Evolutionary conservation across 2,797 vertebrate species (phyloP).

Genomic region (Sebastes variabilis): DNA sequence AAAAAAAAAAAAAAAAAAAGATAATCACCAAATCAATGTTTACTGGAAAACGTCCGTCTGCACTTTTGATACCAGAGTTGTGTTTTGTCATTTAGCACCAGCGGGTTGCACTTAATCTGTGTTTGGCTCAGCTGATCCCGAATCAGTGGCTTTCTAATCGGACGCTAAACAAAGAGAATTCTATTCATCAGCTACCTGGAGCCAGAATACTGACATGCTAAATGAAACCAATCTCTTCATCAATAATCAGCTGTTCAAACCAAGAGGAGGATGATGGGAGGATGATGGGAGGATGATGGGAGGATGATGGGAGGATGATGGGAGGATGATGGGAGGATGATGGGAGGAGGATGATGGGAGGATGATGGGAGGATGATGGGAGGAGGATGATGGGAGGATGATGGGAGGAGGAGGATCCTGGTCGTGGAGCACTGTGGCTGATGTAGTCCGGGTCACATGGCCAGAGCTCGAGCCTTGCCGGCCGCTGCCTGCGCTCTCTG

Average conservation of each 20-base stretch:
- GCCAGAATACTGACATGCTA: neutral
- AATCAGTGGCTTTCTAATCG: slow-evolving; percentile 42
- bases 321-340: neutral
- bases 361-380: neutral
- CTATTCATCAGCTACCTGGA: neutral
- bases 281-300: neutral
- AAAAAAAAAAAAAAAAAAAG: neutral
- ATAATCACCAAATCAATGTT: slow-evolving; percentile 16
- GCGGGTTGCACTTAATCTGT: slow-evolving; percentile 19
- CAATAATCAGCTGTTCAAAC: slow-evolving; percentile 2
- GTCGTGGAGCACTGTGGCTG: slow-evolving; percentile 26
- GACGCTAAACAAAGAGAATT: neutral
- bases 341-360: neutral
- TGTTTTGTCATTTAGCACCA: slow-evolving; percentile 61
- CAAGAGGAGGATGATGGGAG: neutral
- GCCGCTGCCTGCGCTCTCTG: slow-evolving; percentile 88
- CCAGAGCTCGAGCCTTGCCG: slow-evolving; percentile 86
- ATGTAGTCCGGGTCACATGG: slow-evolving; percentile 76
- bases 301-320: neutral
- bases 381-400: neutral
- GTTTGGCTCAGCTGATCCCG: slow-evolving; percentile 53
- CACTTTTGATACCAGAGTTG: slow-evolving; percentile 22
- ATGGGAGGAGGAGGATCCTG: neutral
- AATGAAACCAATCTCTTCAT: neutral
- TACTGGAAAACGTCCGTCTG: neutral